These are phyloP conservation scores for Epinephelus cyanopodus DNA, from an alignment of 2,113 vertebrate genomes.

Conservation along the genomic window DNA sequence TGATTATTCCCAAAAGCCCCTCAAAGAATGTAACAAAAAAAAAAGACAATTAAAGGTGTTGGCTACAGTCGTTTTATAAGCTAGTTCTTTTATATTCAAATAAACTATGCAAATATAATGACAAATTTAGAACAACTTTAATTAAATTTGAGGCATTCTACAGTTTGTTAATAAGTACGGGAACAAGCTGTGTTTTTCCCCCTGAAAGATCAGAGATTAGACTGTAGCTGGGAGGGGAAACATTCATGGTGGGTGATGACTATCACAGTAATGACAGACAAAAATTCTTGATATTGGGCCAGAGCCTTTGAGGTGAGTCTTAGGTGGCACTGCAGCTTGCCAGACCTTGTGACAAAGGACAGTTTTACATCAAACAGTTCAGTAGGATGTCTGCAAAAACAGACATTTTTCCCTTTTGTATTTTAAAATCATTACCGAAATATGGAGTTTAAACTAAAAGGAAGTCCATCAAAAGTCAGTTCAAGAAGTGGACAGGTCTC, in stretches of 20 bases:
- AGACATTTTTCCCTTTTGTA: neutral
- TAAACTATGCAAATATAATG: neutral
- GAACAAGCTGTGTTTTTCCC: conserved; percentile 10
- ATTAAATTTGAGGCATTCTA: neutral
- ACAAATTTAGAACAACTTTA: neutral
- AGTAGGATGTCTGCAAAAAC: neutral
- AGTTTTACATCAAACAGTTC: neutral
- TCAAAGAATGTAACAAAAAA: neutral
- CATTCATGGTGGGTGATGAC: conserved; percentile 24
- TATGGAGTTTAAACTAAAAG: neutral
- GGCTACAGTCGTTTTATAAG: neutral
- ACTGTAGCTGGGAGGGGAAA: neutral
- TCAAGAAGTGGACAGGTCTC: neutral
- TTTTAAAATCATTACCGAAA: neutral
- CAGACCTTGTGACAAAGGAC: conserved; percentile 30
- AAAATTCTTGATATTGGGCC: conserved; percentile 53
- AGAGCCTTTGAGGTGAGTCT: conserved; percentile 10
- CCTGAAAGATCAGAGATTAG: conserved; percentile 27
- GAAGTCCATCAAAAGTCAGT: neutral
- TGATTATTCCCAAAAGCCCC: no score
- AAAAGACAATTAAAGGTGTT: neutral
- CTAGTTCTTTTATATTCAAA: neutral
- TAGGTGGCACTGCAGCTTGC: neutral
- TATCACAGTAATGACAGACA: conserved; percentile 32
- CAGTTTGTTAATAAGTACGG: neutral